Evolutionary conservation across 2,888 invertebrate genomes (phyloP).

Genomic region (Sphaerophoria rueppellii): DNA sequence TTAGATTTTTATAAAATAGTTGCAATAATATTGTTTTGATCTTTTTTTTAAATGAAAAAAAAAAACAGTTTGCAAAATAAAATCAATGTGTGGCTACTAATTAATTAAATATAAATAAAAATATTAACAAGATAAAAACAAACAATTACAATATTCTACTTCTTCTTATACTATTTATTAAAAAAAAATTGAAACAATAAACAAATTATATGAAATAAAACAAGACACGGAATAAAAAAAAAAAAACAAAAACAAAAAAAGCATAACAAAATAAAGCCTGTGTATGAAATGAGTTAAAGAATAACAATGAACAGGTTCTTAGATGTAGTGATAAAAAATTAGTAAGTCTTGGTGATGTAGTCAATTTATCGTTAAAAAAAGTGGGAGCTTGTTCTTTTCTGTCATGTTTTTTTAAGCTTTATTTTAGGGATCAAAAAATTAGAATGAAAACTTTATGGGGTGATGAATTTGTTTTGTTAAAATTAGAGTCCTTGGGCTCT

Average conservation of each 20-base stretch:
- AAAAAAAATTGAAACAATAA: background rate
- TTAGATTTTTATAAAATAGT: conserved; percentile 59
- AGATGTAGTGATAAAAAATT: no score
- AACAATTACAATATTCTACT: conserved; percentile 40
- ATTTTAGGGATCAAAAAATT: no score
- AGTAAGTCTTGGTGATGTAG: no score
- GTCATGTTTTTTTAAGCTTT: no score
- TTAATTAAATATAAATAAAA: conserved; percentile 43
- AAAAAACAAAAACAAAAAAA: conserved; percentile 16
- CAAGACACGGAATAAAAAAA: conserved; percentile 16
- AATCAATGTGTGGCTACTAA: conserved; percentile 34
- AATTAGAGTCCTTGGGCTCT: no score
- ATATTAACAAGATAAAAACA: conserved; percentile 41
- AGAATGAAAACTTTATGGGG: no score
- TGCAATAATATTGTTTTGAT: conserved; percentile 34
- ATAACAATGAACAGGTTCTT: no score
- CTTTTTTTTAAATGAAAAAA: conserved; percentile 38
- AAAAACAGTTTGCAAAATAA: conserved; percentile 7
- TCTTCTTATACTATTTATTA: conserved; percentile 1
- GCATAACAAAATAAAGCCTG: background rate
- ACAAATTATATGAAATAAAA: conserved; percentile 29
- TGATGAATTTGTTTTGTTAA: no score
- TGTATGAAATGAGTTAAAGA: no score
- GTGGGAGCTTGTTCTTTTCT: no score
- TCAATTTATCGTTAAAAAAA: no score